Evolutionary conservation across 2,113 vertebrate species (phyloP), one percentile per base, ranked within the genome.

Genomic region (Tinamus guttatus): DNA sequence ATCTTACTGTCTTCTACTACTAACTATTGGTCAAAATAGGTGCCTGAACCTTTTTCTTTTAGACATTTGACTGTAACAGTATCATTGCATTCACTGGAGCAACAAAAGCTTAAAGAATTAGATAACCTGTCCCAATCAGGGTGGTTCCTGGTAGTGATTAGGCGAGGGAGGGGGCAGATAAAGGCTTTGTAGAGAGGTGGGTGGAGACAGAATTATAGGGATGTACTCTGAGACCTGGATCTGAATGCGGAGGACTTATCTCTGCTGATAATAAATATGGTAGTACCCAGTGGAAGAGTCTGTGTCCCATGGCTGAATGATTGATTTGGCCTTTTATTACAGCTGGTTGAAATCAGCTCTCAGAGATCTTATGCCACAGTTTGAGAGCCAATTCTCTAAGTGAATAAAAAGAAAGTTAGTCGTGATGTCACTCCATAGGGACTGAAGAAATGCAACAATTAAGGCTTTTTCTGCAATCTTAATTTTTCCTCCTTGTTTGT

Each of bases 401-500:
- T 80, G 85, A 47, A 43, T 16, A 22, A 62, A 43, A 75, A 87
- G 85, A 38, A 93, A 69, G 45, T 13, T 68, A 11, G 49, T 63
- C 9, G 0, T 19, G 3, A 38, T 52, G 73, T 68, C 87, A 91
- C 65, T 79, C 62, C 78, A 40, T 73, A 47, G 90, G 82, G 91
- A 87, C 59, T 69, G 71, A 90, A 54, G 75, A 80, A 94, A 80
- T 54, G 68, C 76, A 94, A 80, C 85, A 95, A 91, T 96, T 91
- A 91, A 94, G 49, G 71, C 63, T 93, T 87, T 69, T 91, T 36
- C 36, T 73, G 18, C 85, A 65, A 59, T 87, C 90, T 91, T 96
- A 93, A 94, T 96, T 96, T 95, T 91, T 90, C 24, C 22, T 91
- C 65, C 71, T 91, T 95, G 85, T 96, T 96, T 96, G 90, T 83